These are phyloP conservation scores for Drosophila subquinaria DNA, from an alignment of 2,888 invertebrate species.

Conservation along the genomic window DNA sequence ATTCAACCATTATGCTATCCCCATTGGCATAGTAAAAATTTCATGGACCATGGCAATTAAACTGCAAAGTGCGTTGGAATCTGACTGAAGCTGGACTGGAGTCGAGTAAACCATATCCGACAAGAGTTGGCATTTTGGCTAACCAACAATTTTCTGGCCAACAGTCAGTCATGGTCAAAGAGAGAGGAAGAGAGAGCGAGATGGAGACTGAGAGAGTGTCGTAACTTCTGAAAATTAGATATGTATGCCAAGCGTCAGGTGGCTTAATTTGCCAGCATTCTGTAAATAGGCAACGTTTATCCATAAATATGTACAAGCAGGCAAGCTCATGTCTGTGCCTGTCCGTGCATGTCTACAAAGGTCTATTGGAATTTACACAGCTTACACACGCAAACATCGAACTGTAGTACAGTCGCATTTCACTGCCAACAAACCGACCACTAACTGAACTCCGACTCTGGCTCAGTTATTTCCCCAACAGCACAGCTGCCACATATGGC, in stretches of 20 bases:
- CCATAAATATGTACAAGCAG: conserved; percentile 17
- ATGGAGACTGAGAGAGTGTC: background rate
- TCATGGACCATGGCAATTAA: conserved; percentile 61
- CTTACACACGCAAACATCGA: conserved; percentile 59
- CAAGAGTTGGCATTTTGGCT: conserved; percentile 30
- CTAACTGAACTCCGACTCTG: conserved; percentile 36
- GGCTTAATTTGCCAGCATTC: conserved; percentile 23
- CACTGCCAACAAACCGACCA: conserved; percentile 49
- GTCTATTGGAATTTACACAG: conserved; percentile 62
- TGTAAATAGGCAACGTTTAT: conserved; percentile 39
- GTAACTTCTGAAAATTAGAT: conserved; percentile 38
- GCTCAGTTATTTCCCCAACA: conserved; percentile 5
- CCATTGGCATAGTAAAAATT: conserved; percentile 23
- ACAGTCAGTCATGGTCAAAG: conserved; percentile 21
- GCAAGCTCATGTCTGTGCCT: conserved; percentile 20
- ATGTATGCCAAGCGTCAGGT: conserved; percentile 16
- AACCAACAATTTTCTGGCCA: conserved; percentile 41
- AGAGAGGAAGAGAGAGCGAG: background rate
- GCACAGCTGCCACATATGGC: conserved; percentile 52
- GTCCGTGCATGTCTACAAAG: conserved; percentile 16
- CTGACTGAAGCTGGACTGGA: conserved; percentile 2
- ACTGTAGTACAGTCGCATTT: conserved; percentile 11
- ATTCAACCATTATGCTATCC: conserved; percentile 5
- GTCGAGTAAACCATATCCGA: background rate
- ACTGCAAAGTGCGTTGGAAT: conserved; percentile 47